Base-by-base conservation (phyloP, 64 coral and sea anemone species). In the Catalaphyllia jardinei region DNA sequence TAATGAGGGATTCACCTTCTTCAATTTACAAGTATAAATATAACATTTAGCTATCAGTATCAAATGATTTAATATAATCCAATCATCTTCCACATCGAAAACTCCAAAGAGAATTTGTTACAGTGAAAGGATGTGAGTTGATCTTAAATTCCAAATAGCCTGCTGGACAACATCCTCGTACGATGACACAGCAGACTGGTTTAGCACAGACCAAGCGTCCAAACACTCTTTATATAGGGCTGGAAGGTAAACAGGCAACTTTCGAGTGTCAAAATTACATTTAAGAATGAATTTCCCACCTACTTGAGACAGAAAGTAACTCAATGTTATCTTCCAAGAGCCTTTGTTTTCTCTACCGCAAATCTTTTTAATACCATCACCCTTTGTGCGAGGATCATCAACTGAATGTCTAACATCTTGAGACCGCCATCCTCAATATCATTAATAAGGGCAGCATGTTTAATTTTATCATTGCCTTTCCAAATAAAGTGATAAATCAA, bases 331-430 rank as follows among this genome's bases (percentile, higher is more conserved):
- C 28, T 86, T 86, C 83, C 83, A 86, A 55, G 38, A 51, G 18
- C 63, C 55, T 7, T 42, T 46, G 29, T 71, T 73, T 46, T 72
- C 83, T 11, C 71, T 61, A 55, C 64, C 14, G 31, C 22, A 72
- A 51, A 86, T 86, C 64, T 86, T 86, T 86, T 86, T 72, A 86
- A 51, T 29, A 71, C 22, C 83, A 86, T 55, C 64, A 86, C 83
- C 27, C 49, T 86, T 31, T 86, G 83, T 51, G 83, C 33, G 10
- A 67, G 22, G 39, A 86, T 86, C 71, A 86, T 71, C 22, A 49
- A 71, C 4, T 72, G 62, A 15, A 72, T 71, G 17, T 72, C 83
- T 24, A 73, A 13, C 83, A 50, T 86, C 28, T 46, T 65, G 65
- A 71, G 64, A 11, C 83, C 62, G 46, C 83, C 63, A 71, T 86